A percentile compares a stretch with the other conserved stretches of the same genome.
phyloP scores from a whole-genome alignment of 2,888 invertebrate species.

The Eupithecia inturbata region DNA sequence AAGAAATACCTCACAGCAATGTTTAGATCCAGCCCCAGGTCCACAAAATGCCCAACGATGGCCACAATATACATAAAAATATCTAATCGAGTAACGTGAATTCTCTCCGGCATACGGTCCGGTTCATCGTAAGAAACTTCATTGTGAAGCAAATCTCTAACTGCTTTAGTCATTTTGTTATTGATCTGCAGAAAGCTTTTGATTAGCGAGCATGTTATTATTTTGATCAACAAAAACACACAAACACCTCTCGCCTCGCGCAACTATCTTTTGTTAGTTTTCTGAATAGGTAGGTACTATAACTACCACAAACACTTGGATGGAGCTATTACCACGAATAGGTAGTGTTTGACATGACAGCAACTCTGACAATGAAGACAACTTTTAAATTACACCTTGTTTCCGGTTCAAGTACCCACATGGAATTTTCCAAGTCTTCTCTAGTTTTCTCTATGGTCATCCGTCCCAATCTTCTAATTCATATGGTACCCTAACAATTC shows the following conservation, averaged over 20 bases:
- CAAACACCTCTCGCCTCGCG: neutral
- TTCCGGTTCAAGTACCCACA: neutral
- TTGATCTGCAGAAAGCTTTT: neutral
- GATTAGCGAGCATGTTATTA: neutral
- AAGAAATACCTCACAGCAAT: conserved; percentile 87
- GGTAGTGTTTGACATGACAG: neutral
- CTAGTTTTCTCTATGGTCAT: neutral
- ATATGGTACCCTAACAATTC: no score
- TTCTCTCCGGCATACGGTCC: conserved; percentile 85
- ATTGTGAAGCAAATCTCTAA: conserved; percentile 66
- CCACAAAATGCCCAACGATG: conserved; percentile 87
- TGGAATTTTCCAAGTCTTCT: neutral
- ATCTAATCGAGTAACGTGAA: conserved; percentile 85
- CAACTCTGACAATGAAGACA: neutral
- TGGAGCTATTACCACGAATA: neutral
- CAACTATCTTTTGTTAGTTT: conserved; percentile 5
- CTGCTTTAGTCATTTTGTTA: conserved; percentile 64
- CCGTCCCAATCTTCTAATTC: no score
- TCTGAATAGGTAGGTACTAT: no score
- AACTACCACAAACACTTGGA: neutral
- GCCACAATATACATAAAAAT: conserved; percentile 86
- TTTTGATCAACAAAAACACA: neutral
- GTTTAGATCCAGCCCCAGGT: conserved; percentile 88
- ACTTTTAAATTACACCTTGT: neutral
- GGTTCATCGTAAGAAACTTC: conserved; percentile 80